Percentiles rank a stretch among this genome's conserved stretches.
Conservation (phyloP, 1,140 invertebrate genomes). For the Yoshiicerus persimilis region DNA sequence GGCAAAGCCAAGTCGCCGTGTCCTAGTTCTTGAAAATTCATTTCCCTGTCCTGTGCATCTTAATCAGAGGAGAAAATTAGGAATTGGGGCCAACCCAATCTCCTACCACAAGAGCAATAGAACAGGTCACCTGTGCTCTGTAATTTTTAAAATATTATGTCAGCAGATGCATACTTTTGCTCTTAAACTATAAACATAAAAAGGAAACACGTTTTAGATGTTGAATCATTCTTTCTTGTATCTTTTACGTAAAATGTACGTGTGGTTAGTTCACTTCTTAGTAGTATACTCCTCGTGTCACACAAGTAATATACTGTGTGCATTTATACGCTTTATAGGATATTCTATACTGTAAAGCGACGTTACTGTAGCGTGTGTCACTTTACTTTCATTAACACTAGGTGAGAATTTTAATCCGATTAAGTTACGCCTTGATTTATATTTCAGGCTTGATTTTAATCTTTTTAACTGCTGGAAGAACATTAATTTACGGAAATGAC, state of each 20-base stretch:
- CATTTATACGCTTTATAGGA: neutral
- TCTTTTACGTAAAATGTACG: no score
- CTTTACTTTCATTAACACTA: neutral
- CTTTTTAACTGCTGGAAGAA: neutral
- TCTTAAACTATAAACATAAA: neutral
- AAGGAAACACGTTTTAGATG: neutral
- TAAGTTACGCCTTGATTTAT: neutral
- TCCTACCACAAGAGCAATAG: neutral
- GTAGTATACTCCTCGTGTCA: no score
- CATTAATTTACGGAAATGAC: neutral
- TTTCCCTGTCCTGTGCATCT: conserved; percentile 24
- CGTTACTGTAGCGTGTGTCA: no score
- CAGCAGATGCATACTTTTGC: conserved; percentile 9
- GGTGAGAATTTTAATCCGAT: neutral
- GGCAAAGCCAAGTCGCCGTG: neutral
- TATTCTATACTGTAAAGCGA: no score
- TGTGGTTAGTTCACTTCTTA: no score
- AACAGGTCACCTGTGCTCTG: neutral
- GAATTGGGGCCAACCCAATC: conserved; percentile 4
- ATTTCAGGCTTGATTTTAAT: neutral
- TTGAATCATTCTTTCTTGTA: neutral
- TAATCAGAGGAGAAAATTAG: conserved; percentile 12
- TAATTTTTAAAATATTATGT: neutral
- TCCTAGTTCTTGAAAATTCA: conserved; percentile 31
- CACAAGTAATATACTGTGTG: neutral